Conservation (phyloP, 2,888 invertebrate genomes). For the Drosophila macrospina region DNA sequence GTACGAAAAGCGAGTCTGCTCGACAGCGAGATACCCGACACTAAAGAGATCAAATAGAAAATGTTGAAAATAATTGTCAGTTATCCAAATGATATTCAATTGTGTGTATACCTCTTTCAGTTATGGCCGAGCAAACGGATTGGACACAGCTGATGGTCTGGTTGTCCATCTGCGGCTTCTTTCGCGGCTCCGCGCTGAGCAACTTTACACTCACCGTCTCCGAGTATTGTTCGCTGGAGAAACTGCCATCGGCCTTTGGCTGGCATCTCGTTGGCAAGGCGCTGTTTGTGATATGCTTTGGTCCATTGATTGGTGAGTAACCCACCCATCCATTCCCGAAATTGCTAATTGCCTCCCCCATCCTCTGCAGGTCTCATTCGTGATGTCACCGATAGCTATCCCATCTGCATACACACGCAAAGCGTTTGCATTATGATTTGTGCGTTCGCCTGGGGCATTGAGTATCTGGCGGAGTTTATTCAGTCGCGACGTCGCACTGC, state of each 20-base stretch:
- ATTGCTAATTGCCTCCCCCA: background rate
- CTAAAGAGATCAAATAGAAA: too few species aligned
- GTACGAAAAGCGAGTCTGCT: slow-evolving; percentile 65
- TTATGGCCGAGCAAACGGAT: slow-evolving; percentile 90
- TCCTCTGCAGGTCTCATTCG: slow-evolving; percentile 86
- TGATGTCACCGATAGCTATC: slow-evolving; percentile 89
- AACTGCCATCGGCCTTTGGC: slow-evolving; percentile 91
- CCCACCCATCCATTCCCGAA: background rate
- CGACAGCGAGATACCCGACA: background rate
- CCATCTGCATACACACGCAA: slow-evolving; percentile 90
- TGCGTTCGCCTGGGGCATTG: slow-evolving; percentile 89
- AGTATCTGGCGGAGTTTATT: slow-evolving; percentile 84
- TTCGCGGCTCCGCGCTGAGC: slow-evolving; percentile 91
- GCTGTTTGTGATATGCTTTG: slow-evolving; percentile 89
- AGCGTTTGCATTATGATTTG: slow-evolving; percentile 90
- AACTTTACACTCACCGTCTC: slow-evolving; percentile 92
- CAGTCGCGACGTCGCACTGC: slow-evolving; percentile 70
- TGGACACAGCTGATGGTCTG: slow-evolving; percentile 89
- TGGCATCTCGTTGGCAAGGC: slow-evolving; percentile 92
- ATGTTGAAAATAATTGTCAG: too few species aligned
- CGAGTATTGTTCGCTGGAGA: slow-evolving; percentile 90
- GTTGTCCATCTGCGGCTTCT: slow-evolving; percentile 91
- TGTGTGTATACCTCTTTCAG: too few species aligned
- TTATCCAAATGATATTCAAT: too few species aligned
- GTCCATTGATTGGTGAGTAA: slow-evolving; percentile 89